Percentiles rank a stretch among this genome's conserved stretches.
These are phyloP conservation scores for Temnothorax longispinosus DNA, from an alignment of 1,140 invertebrate species.

Conservation along the genomic window DNA sequence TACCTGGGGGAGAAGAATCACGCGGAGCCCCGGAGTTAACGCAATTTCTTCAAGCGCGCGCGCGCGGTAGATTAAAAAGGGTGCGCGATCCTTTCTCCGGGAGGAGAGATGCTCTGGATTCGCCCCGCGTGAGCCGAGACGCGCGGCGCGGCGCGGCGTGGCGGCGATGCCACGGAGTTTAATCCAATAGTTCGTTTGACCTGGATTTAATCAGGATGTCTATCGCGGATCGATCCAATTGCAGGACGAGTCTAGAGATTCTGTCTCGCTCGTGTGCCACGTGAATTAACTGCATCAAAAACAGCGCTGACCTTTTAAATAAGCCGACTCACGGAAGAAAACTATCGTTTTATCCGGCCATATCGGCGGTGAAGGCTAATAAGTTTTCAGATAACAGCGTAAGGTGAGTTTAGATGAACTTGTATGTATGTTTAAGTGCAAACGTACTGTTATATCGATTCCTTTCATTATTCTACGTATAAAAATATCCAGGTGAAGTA, in stretches of 20 bases:
- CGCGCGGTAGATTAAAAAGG: conserved; percentile 50
- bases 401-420: not conserved
- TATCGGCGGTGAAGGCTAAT: not conserved
- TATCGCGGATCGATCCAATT: conserved; percentile 49
- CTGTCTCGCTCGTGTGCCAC: conserved; percentile 9
- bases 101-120: not conserved
- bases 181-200: conserved; percentile 42
- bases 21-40: conserved; percentile 19
- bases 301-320: conserved; percentile 2
- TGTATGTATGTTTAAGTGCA: no score
- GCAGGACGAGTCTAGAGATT: not conserved
- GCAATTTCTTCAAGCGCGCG: conserved; percentile 56
- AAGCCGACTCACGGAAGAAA: not conserved
- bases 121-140: conserved; percentile 6
- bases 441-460: not conserved
- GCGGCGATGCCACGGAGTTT: conserved; percentile 39
- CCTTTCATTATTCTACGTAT: no score
- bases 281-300: conserved; percentile 5
- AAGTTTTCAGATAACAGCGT: not conserved
- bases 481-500: no score
- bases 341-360: not conserved
- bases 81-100: conserved; percentile 1
- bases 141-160: no score
- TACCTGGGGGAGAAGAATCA: not conserved
- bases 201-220: conserved; percentile 59